Percentiles rank a stretch among this genome's conserved stretches.
Evolutionary conservation across 2,888 invertebrate species (phyloP).

Genomic region (Cheilosia vernalis): DNA sequence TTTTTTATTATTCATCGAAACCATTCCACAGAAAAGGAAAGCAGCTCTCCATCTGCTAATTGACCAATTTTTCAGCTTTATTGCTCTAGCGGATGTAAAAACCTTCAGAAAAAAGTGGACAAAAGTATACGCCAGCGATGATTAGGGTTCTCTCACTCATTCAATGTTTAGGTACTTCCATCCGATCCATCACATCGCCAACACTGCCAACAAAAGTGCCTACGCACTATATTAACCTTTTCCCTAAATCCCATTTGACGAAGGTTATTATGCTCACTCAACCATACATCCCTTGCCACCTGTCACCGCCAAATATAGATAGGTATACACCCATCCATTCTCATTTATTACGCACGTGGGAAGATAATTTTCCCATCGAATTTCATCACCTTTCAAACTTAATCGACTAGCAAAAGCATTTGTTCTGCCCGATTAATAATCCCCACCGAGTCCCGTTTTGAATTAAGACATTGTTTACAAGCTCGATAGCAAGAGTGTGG

Average conservation of each 20-base stretch:
- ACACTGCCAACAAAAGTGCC: background rate
- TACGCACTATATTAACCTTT: background rate
- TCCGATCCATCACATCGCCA: no score
- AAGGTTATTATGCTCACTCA: conserved; percentile 16
- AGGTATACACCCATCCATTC: background rate
- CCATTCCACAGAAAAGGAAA: no score
- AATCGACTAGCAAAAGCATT: conserved; percentile 32
- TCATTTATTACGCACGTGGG: background rate
- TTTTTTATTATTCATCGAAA: no score
- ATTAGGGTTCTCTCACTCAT: no score
- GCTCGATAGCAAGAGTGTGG: background rate
- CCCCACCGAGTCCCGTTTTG: background rate
- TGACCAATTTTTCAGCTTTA: no score
- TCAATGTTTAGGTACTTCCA: no score
- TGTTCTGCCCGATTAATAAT: conserved; percentile 8
- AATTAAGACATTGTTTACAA: background rate
- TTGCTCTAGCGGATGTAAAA: no score
- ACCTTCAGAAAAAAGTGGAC: no score
- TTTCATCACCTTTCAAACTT: conserved; percentile 35
- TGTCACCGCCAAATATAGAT: background rate
- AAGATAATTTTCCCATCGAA: conserved; percentile 17
- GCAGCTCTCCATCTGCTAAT: no score
- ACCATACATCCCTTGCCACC: conserved; percentile 9
- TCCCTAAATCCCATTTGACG: conserved; percentile 12
- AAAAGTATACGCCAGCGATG: no score